phyloP scores from a whole-genome alignment of 2,113 vertebrate species.

The Notarius lentiginosus region DNA sequence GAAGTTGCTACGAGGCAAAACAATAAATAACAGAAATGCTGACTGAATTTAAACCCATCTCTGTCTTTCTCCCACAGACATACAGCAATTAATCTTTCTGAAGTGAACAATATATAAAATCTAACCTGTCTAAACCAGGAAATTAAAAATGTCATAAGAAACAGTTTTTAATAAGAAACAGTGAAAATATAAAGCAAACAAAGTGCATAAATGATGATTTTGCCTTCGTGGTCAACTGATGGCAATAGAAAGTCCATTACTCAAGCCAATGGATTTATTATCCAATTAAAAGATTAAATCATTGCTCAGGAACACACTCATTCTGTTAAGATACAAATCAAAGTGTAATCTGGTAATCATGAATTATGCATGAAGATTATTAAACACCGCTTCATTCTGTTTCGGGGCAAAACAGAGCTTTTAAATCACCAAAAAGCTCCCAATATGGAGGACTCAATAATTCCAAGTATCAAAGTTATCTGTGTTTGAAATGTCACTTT shows the following conservation, averaged over 20 bases:
- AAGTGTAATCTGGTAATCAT: slow-evolving; percentile 42
- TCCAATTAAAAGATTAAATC: slow-evolving; percentile 58
- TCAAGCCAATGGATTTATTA: slow-evolving; percentile 51
- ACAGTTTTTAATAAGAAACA: neutral
- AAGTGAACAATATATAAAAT: neutral
- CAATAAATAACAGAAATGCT: neutral
- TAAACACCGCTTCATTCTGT: slow-evolving; percentile 43
- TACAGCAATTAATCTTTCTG: slow-evolving; percentile 3
- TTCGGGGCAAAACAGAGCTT: slow-evolving; percentile 30
- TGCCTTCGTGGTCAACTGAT: slow-evolving; percentile 39
- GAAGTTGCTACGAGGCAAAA: slow-evolving; percentile 15
- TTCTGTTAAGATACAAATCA: slow-evolving; percentile 51
- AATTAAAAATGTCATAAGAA: too few relatives aligned
- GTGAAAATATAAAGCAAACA: slow-evolving; percentile 27
- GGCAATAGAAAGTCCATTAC: slow-evolving; percentile 42
- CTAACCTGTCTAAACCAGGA: neutral
- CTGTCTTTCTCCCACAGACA: neutral
- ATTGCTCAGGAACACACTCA: slow-evolving; percentile 34
- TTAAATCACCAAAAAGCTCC: slow-evolving; percentile 35
- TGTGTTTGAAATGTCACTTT: slow-evolving; percentile 8
- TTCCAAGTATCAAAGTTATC: slow-evolving; percentile 28
- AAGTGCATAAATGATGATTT: slow-evolving; percentile 42
- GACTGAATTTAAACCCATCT: neutral
- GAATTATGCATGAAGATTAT: slow-evolving; percentile 48
- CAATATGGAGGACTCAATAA: slow-evolving; percentile 40